These are phyloP conservation scores for Globia sparganii DNA, from an alignment of 2,888 invertebrate genomes.

Conservation along the genomic window DNA sequence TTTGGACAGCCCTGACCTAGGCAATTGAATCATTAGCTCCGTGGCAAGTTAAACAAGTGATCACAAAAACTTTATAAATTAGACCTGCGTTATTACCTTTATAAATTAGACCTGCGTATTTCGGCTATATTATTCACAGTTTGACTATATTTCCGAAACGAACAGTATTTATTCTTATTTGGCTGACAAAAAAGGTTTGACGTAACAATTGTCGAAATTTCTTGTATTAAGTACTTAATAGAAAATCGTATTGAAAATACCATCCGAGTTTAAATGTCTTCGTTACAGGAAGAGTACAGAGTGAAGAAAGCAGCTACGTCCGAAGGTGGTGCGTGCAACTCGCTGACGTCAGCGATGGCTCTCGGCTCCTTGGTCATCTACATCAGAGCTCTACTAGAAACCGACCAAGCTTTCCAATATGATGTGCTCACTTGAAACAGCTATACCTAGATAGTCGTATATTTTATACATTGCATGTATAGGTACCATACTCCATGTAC, in stretches of 20 bases:
- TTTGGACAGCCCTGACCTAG: not conserved
- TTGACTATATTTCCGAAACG: not conserved
- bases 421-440: slow-evolving; percentile 78
- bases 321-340: slow-evolving; percentile 86
- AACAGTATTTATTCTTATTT: not conserved
- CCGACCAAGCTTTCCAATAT: slow-evolving; percentile 87
- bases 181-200: not conserved
- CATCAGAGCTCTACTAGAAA: slow-evolving; percentile 84
- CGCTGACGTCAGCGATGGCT: slow-evolving; percentile 86
- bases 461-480: slow-evolving; percentile 10
- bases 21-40: slow-evolving; percentile 22
- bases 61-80: slow-evolving; percentile 25
- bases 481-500: slow-evolving; percentile 19
- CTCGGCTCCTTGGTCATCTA: slow-evolving; percentile 83
- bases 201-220: not conserved
- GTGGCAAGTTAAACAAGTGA: slow-evolving; percentile 7
- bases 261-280: slow-evolving; percentile 6
- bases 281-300: slow-evolving; percentile 82
- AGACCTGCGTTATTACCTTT: not conserved
- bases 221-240: not conserved
- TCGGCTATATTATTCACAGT: slow-evolving; percentile 6
- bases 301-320: slow-evolving; percentile 84
- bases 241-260: not conserved
- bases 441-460: not conserved
- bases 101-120: slow-evolving; percentile 7